Percentiles rank a stretch among this genome's conserved stretches.
Evolutionary conservation across 30 jellyfish, hydroid and myxozoan genomes (phyloP).

Genomic region (Pelagia noctiluca): DNA sequence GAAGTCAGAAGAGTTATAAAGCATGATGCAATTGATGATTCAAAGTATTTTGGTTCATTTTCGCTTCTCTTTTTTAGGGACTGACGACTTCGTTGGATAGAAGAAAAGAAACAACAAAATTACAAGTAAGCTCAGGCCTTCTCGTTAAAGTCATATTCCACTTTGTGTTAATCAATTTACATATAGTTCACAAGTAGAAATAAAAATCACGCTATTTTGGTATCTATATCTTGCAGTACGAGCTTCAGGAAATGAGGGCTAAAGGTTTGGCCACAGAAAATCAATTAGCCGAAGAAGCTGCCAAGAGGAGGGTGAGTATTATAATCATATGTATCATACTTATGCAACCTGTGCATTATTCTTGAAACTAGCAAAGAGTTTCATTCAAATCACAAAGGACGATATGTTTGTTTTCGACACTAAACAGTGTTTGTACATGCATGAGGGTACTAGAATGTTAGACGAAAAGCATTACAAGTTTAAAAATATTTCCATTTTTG

Average conservation of each 20-base stretch:
- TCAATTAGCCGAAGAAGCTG: constrained; percentile 69
- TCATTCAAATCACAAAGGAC: no score
- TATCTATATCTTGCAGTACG: constrained; percentile 38
- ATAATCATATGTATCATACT: no score
- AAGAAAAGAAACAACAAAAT: constrained; percentile 8
- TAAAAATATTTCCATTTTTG: neutral
- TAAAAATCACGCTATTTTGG: neutral
- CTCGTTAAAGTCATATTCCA: neutral
- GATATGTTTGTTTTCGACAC: no score
- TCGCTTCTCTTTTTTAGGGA: neutral
- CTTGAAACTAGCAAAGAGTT: no score
- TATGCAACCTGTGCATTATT: no score
- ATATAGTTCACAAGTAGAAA: neutral
- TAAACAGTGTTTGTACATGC: no score
- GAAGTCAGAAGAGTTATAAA: neutral
- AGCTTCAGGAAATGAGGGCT: constrained; percentile 65
- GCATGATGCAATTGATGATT: constrained; percentile 9
- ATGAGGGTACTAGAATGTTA: no score
- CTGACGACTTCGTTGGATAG: neutral
- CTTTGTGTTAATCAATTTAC: neutral
- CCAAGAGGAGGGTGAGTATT: constrained; percentile 59
- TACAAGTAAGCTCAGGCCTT: constrained; percentile 7
- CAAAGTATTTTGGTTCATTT: neutral
- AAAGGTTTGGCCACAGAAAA: constrained; percentile 38
- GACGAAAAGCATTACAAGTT: no score